These are phyloP conservation scores for Apolygus lucorum DNA, from an alignment of 1,140 invertebrate genomes.

Conservation along the genomic window DNA sequence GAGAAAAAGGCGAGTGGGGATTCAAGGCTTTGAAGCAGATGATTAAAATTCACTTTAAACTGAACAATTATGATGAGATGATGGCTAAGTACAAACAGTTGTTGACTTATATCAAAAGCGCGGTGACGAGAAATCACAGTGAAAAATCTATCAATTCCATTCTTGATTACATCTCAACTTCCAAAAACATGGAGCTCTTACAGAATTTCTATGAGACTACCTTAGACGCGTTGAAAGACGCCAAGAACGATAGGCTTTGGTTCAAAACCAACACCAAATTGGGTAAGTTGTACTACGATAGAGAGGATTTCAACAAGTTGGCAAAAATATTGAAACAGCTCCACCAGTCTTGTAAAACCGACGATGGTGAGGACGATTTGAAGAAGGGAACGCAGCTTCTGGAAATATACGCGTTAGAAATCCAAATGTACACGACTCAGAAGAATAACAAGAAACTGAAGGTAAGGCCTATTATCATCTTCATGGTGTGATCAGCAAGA, in stretches of 20 bases:
- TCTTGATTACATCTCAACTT: constrained; percentile 98
- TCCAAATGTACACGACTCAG: constrained; percentile 99
- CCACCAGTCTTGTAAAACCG: constrained; percentile 95
- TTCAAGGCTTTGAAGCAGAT: constrained; percentile 99
- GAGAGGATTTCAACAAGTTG: constrained; percentile 88
- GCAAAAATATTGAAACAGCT: constrained; percentile 96
- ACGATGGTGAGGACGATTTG: constrained; percentile 98
- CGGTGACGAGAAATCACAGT: constrained; percentile 97
- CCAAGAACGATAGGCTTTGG: constrained; percentile 98
- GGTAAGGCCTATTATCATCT: no score
- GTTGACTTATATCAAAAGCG: constrained; percentile 95
- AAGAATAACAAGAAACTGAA: constrained; percentile 99
- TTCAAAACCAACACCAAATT: constrained; percentile 99
- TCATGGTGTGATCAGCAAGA: no score
- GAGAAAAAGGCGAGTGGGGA: constrained; percentile 99
- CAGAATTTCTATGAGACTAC: constrained; percentile 99
- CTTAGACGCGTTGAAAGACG: constrained; percentile 93
- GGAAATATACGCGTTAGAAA: constrained; percentile 98
- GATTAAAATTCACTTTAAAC: constrained; percentile 99
- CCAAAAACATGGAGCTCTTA: constrained; percentile 97
- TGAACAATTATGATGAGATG: constrained; percentile 94
- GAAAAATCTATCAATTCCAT: constrained; percentile 99
- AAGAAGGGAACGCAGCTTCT: constrained; percentile 97
- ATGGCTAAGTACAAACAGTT: constrained; percentile 94
- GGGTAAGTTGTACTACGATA: constrained; percentile 96